Percentiles rank a stretch among this genome's conserved stretches.
Evolutionary conservation across 2,797 vertebrate genomes (phyloP).

Genomic region (Oryzias sinensis): DNA sequence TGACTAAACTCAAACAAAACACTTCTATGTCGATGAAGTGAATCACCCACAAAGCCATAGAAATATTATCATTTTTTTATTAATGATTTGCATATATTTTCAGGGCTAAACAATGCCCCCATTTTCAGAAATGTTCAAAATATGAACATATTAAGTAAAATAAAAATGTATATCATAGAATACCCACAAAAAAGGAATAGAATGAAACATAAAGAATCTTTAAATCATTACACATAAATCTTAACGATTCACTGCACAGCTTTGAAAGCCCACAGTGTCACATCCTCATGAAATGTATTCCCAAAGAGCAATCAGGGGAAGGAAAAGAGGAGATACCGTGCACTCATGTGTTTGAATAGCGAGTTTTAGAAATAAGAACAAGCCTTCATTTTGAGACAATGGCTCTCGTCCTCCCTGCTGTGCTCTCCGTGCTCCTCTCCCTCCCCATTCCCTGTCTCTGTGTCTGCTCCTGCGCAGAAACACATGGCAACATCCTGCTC

Average conservation of each 20-base stretch:
- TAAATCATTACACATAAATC: slow-evolving; percentile 35
- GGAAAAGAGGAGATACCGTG: slow-evolving; percentile 68
- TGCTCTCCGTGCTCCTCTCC: slow-evolving; percentile 64
- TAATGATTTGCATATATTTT: slow-evolving; percentile 30
- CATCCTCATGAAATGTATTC: slow-evolving; percentile 52
- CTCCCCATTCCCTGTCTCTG: slow-evolving; percentile 53
- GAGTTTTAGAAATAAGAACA: slow-evolving; percentile 65
- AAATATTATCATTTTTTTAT: slow-evolving; percentile 23
- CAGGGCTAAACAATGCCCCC: neutral
- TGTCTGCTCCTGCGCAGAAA: slow-evolving; percentile 76
- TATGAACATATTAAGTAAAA: slow-evolving; percentile 7
- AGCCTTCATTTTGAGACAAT: slow-evolving; percentile 77
- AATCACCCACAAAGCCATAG: slow-evolving; percentile 41
- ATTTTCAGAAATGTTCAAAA: slow-evolving; percentile 9
- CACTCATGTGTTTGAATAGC: slow-evolving; percentile 73
- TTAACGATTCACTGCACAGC: slow-evolving; percentile 38
- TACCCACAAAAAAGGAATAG: neutral
- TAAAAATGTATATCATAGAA: slow-evolving; percentile 5
- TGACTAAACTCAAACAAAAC: no score
- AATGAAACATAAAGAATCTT: slow-evolving; percentile 27
- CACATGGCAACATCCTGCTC: slow-evolving; percentile 78
- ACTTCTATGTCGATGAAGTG: slow-evolving; percentile 23
- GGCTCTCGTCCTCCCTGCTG: slow-evolving; percentile 68
- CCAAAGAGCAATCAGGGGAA: slow-evolving; percentile 59
- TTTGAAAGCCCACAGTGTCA: slow-evolving; percentile 30